Base-by-base conservation (phyloP, 2,797 vertebrate species). In the Melanotaenia nigrans region DNA sequence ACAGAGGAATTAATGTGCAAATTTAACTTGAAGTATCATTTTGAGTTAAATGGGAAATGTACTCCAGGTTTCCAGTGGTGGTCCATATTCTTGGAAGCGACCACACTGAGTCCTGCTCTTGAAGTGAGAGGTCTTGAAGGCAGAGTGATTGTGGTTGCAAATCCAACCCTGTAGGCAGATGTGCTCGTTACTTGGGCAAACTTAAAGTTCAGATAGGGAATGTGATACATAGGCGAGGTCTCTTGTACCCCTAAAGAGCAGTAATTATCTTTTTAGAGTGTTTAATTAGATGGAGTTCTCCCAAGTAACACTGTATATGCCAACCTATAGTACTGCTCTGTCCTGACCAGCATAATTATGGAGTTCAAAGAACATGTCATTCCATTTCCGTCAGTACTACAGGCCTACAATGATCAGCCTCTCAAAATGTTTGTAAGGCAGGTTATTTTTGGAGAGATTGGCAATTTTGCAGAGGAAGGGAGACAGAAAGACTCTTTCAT, bases 281-380 rank as follows among this genome's bases (percentile, higher is more conserved):
- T 92, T 92, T 93, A 93, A 94, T 93, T 92, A 92, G 78, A 80
- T 74, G 45, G 64, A 64, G 76, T 78, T 74, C 83, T 80, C 81
- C 71, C 60, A 49, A 80, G 78, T 83, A 74, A 85, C 82, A 85
- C 65, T 82, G 65, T 81, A 63, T 18, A 62, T 62, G 64, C 75
- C 75, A 76, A 53, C 82, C 81, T 85, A 70, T 49, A 18, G 59
- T 30, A 20, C 74, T 73, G 71, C 84, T 77, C 74, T 69, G 66
- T 68, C 65, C 73, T 38, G 79, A 55, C 74, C 68, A 54, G 71
- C 83, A 71, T 89, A 92, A 92, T 92, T 90, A 91, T 66, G 77
- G 79, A 75, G 74, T 77, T 78, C 5, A 70, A 73, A 47, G 77
- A 79, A 84, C 85, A 89, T 70, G 78, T 71, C 68, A 35, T 78